Conservation (phyloP, 1,140 invertebrate species). For the Archivesica marissinica region DNA sequence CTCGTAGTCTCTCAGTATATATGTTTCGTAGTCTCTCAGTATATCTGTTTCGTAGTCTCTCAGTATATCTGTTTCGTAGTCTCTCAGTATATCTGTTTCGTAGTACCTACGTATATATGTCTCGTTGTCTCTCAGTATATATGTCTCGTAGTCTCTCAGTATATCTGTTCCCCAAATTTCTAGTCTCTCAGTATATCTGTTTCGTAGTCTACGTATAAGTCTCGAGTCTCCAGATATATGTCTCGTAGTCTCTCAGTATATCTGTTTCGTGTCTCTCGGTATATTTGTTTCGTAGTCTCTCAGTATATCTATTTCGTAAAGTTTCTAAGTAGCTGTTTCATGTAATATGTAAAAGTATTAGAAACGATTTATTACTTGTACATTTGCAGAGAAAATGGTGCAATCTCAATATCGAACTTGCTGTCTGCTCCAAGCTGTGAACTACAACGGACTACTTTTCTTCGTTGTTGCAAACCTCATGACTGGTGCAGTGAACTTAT, state of each 20-base stretch:
- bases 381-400: background rate
- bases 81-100: too few relatives aligned
- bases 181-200: too few relatives aligned
- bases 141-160: too few relatives aligned
- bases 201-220: too few relatives aligned
- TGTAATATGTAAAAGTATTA: background rate
- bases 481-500: conserved; percentile 91
- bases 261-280: background rate
- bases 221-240: background rate
- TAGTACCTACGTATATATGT: too few relatives aligned
- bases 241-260: background rate
- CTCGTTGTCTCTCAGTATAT: too few relatives aligned
- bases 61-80: too few relatives aligned
- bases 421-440: conserved; percentile 67
- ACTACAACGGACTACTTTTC: conserved; percentile 87
- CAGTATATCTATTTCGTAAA: background rate
- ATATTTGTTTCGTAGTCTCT: too few relatives aligned
- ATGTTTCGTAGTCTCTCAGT: too few relatives aligned
- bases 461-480: conserved; percentile 91
- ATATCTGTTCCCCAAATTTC: too few relatives aligned
- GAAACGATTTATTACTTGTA: background rate
- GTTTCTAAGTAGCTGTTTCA: background rate
- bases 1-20: too few relatives aligned
- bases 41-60: too few relatives aligned
- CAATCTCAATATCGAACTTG: background rate